Base-by-base conservation (phyloP, 2,797 vertebrate genomes). In the Sarcophilus harrisii region DNA sequence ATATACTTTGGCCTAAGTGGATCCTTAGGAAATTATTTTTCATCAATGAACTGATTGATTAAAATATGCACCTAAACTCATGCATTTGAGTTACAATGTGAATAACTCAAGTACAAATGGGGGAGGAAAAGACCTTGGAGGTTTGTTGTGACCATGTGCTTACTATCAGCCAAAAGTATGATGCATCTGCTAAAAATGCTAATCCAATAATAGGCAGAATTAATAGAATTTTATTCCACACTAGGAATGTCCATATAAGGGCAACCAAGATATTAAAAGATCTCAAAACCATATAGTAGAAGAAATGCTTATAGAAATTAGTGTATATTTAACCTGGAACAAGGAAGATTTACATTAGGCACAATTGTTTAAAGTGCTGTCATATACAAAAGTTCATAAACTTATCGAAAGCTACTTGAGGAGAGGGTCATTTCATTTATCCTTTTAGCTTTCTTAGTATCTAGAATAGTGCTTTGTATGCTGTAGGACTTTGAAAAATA, bases 381-480 rank as follows among this genome's bases (percentile, higher is more conserved):
- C 73, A 45, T 87, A 87, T 27, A 87, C 21, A 27, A 87, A 87
- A 49, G 38, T 45, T 49, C 73, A 24, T 87, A 87, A 45, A 49
- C 24, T 87, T 87, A 49, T 4, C 49, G 73, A 45, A 49, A 49
- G 8, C 21, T 9, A 27, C 38, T 87, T 87, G 38, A 87, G 13
- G 73, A 81, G 2, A 87, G 38, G 73, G 38, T 87, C 73, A 49
- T 87, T 8, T 11, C 9, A 49, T 27, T 45, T 45, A 45, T 90
- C 94, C 24, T 27, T 60, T 0, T 66, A 91, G 52, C 93, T 87
- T 30, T 93, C 58, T 93, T 93, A 45, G 58, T 54, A 81, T 45
- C 21, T 81, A n/a, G 95, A 95, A 97, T 93, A 97, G 29, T 94
- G 57, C 90, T 94, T 58, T 54, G 92, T 96, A 91, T 94, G 96